Evolutionary conservation across 2,113 vertebrate species (phyloP).

Genomic region (Campylomormyrus numenius): DNA sequence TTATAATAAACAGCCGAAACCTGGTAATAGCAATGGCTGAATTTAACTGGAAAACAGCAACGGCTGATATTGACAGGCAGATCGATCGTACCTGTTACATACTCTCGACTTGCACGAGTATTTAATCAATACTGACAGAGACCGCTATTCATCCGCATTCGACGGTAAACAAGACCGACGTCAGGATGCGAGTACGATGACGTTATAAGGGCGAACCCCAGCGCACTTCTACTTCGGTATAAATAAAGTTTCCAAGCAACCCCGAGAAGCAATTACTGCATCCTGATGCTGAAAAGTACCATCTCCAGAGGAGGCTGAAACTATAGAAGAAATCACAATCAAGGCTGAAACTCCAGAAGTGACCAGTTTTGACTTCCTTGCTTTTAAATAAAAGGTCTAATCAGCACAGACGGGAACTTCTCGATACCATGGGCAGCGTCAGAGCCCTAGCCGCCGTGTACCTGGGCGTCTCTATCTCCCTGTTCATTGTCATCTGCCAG

Average conservation of each 20-base stretch:
- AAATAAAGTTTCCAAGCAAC: slow-evolving; percentile 43
- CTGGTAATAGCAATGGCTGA: background rate
- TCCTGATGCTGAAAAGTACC: background rate
- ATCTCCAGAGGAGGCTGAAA: background rate
- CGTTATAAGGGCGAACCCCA: slow-evolving; percentile 18
- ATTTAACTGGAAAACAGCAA: background rate
- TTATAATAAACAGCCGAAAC: background rate
- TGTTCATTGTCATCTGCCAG: slow-evolving; percentile 33
- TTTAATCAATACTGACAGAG: slow-evolving; percentile 24
- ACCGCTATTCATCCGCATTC: slow-evolving; percentile 10
- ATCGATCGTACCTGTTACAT: background rate
- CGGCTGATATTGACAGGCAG: background rate
- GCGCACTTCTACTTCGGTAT: slow-evolving; percentile 30
- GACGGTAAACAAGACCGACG: slow-evolving; percentile 20
- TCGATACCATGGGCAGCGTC: slow-evolving; percentile 34
- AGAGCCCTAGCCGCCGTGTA: slow-evolving; percentile 26
- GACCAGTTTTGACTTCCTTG: background rate
- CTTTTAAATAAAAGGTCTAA: background rate
- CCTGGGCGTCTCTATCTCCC: slow-evolving; percentile 33
- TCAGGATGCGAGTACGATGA: slow-evolving; percentile 26
- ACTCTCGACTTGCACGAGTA: background rate
- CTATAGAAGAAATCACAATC: background rate
- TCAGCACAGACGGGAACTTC: background rate
- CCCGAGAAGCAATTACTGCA: slow-evolving; percentile 15
- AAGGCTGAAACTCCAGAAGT: background rate